phyloP scores from a whole-genome alignment of 2,888 invertebrate genomes.

The Siphlonurus alternatus region DNA sequence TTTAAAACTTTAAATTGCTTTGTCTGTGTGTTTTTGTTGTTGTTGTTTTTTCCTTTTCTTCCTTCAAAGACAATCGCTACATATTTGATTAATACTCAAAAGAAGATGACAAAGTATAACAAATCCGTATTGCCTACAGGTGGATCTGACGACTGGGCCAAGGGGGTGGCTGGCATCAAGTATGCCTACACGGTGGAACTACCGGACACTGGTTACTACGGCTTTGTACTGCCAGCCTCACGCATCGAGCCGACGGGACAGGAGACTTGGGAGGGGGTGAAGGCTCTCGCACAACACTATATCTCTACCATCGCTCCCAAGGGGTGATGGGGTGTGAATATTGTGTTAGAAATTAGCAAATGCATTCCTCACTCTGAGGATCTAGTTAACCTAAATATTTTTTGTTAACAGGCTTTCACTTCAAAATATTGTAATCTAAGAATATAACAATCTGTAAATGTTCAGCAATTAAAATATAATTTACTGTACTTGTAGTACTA shows the following conservation, averaged over 20 bases:
- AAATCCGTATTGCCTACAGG: constrained; percentile 11
- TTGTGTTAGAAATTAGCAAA: too few species aligned
- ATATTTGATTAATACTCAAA: too few species aligned
- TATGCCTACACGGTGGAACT: constrained; percentile 33
- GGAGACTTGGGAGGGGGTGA: constrained; percentile 21
- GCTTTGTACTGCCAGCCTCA: constrained; percentile 28
- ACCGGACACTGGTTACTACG: constrained; percentile 27
- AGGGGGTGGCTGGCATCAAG: constrained; percentile 23
- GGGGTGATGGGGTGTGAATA: too few species aligned
- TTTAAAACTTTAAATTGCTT: too few species aligned
- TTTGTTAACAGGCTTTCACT: too few species aligned
- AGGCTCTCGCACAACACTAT: constrained; percentile 15
- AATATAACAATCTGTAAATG: too few species aligned
- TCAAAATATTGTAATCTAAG: too few species aligned
- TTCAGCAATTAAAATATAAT: too few species aligned
- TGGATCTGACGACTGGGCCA: constrained; percentile 17
- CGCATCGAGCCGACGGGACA: constrained; percentile 23
- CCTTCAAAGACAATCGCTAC: not conserved
- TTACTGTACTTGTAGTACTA: too few species aligned
- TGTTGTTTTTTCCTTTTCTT: not conserved
- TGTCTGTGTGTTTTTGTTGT: not conserved
- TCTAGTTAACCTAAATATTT: too few species aligned
- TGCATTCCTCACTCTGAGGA: too few species aligned
- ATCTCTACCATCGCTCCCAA: not conserved
- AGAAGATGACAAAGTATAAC: not conserved